Percentiles rank a stretch among this genome's conserved stretches.
These are phyloP conservation scores for Rhodeus uyekii DNA, from an alignment of 2,797 vertebrate genomes.

Conservation along the genomic window DNA sequence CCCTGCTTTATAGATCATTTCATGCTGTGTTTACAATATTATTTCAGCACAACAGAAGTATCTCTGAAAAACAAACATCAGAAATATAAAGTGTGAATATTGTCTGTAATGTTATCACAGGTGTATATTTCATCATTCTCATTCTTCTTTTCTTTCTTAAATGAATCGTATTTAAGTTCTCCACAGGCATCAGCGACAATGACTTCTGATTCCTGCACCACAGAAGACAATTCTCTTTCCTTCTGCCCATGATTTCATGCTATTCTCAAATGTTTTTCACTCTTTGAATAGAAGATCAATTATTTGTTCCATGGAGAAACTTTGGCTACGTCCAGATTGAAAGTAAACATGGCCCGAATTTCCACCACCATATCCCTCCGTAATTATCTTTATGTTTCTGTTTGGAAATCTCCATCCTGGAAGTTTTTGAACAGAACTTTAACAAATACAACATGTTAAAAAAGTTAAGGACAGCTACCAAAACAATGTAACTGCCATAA, in stretches of 20 bases:
- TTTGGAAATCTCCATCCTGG: neutral
- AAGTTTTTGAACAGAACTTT: neutral
- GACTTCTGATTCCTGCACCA: neutral
- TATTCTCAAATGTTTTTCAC: neutral
- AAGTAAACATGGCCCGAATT: too few relatives aligned
- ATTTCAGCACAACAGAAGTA: neutral
- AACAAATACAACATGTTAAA: neutral
- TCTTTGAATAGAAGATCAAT: too few relatives aligned
- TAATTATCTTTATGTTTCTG: neutral
- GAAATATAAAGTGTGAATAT: slow-evolving; percentile 14
- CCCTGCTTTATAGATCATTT: neutral
- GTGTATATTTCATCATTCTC: slow-evolving; percentile 12
- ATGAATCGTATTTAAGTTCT: neutral
- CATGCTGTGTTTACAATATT: slow-evolving; percentile 1
- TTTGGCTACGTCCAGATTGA: too few relatives aligned
- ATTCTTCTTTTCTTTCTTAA: neutral
- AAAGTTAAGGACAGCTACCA: neutral
- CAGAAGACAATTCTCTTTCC: neutral
- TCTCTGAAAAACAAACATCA: neutral
- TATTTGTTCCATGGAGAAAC: too few relatives aligned
- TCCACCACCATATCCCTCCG: too few relatives aligned
- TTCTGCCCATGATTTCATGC: neutral
- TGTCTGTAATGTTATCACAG: neutral
- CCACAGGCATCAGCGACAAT: slow-evolving; percentile 5
- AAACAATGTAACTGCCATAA: neutral